phyloP scores from a whole-genome alignment of 2,888 invertebrate genomes.

The Latheticus oryzae region DNA sequence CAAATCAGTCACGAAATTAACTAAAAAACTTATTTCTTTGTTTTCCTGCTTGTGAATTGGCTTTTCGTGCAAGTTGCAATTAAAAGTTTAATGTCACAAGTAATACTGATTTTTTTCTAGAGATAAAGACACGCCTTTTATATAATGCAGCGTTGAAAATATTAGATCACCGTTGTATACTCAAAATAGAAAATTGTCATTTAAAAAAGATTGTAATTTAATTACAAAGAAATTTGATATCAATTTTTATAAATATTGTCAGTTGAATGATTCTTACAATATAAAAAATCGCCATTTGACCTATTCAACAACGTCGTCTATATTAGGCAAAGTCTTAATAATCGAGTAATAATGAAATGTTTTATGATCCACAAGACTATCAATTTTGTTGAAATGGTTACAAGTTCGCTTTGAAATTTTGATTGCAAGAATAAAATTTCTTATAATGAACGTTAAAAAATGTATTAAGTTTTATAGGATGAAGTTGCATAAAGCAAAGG shows the following conservation, averaged over 20 bases:
- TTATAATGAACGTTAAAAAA: conserved; percentile 7
- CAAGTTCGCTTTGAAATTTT: neutral
- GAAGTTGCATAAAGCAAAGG: conserved; percentile 2
- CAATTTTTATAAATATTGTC: neutral
- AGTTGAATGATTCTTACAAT: too few species aligned
- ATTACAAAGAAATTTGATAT: too few species aligned
- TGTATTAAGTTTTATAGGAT: conserved; percentile 1
- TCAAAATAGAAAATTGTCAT: too few species aligned
- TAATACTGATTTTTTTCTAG: conserved; percentile 7
- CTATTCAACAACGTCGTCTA: neutral
- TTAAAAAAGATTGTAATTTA: too few species aligned
- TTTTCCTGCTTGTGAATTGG: conserved; percentile 4
- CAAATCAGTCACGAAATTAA: conserved; percentile 20
- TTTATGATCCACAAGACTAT: neutral
- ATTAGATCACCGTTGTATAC: too few species aligned
- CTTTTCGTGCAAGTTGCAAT: conserved; percentile 11
- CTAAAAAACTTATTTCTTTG: conserved; percentile 9
- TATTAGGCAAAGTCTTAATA: conserved; percentile 1
- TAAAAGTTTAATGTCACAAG: conserved; percentile 12
- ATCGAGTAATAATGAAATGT: conserved; percentile 1
- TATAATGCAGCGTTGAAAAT: neutral
- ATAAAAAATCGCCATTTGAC: too few species aligned
- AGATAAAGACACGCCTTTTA: conserved; percentile 14
- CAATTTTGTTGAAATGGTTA: neutral
- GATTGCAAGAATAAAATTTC: neutral